Evolutionary conservation across 2,797 vertebrate species (phyloP).

Genomic region (Acipenser ruthenus): DNA sequence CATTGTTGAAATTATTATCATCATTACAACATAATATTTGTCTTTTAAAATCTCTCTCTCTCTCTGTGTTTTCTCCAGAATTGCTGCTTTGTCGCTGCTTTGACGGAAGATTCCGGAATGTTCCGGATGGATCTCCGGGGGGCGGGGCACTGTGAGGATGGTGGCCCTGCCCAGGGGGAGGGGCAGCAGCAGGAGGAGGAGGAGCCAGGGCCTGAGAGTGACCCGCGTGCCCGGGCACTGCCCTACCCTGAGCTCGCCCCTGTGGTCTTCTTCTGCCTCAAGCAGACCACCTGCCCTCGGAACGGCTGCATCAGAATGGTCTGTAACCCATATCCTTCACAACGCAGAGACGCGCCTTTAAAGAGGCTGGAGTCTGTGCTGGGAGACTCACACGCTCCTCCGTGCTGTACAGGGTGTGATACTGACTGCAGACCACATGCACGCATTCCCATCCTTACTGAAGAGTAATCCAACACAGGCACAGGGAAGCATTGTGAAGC

Average conservation of each 20-base stretch:
- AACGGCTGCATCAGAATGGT: conserved; percentile 92
- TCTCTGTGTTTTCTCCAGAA: too few relatives aligned
- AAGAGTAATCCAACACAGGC: too few relatives aligned
- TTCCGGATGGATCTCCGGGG: conserved; percentile 53
- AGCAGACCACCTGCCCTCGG: conserved; percentile 88
- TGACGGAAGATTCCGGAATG: too few relatives aligned
- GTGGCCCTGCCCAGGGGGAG: too few relatives aligned
- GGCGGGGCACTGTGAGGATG: too few relatives aligned
- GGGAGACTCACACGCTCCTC: too few relatives aligned
- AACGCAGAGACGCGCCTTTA: neutral
- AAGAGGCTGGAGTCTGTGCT: neutral
- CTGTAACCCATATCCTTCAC: conserved; percentile 94
- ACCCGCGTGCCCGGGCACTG: too few relatives aligned
- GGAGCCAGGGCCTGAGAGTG: conserved; percentile 37
- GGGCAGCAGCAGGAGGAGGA: too few relatives aligned
- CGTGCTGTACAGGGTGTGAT: neutral
- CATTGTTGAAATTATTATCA: too few relatives aligned
- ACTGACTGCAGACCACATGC: too few relatives aligned
- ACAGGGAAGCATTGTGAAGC: neutral
- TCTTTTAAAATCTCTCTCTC: neutral
- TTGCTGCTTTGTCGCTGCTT: conserved; percentile 9
- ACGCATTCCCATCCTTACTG: neutral
- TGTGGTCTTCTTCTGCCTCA: conserved; percentile 91
- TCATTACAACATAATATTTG: too few relatives aligned
- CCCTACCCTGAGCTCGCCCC: conserved; percentile 85